phyloP scores from a whole-genome alignment of 2,113 vertebrate genomes.

The Lepus timidus region DNA sequence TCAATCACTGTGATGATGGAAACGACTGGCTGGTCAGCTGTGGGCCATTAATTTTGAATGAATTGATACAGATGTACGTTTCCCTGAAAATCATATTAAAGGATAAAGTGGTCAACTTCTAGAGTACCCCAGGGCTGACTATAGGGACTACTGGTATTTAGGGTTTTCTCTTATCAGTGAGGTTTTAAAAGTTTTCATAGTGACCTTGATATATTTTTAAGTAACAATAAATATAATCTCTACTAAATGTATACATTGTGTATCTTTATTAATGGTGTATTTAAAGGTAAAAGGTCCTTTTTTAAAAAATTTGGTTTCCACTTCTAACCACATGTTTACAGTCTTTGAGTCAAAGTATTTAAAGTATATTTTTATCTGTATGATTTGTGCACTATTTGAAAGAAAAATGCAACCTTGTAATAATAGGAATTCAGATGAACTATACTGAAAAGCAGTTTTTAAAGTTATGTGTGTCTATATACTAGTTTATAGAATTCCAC shows the following conservation, averaged over 20 bases:
- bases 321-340: conserved; percentile 44
- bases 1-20: neutral
- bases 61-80: neutral
- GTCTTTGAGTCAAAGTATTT: neutral
- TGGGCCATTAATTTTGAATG: conserved; percentile 16
- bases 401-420: neutral
- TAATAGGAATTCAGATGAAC: conserved; percentile 16
- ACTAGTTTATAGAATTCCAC: neutral
- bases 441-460: neutral
- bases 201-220: conserved; percentile 26
- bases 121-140: neutral
- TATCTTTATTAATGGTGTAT: conserved; percentile 13
- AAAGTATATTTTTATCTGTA: neutral
- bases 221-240: conserved; percentile 1
- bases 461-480: neutral
- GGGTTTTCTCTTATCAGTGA: conserved; percentile 30
- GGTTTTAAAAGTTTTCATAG: conserved; percentile 29
- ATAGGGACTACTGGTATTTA: neutral
- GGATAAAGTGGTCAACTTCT: neutral
- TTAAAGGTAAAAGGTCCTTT: neutral
- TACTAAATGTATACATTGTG: neutral
- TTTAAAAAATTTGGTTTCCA: neutral
- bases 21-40: neutral
- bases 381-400: conserved; percentile 55
- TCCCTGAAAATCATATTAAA: conserved; percentile 33